Conservation (phyloP, 2,888 invertebrate genomes). For the Octonoba sinensis region DNA sequence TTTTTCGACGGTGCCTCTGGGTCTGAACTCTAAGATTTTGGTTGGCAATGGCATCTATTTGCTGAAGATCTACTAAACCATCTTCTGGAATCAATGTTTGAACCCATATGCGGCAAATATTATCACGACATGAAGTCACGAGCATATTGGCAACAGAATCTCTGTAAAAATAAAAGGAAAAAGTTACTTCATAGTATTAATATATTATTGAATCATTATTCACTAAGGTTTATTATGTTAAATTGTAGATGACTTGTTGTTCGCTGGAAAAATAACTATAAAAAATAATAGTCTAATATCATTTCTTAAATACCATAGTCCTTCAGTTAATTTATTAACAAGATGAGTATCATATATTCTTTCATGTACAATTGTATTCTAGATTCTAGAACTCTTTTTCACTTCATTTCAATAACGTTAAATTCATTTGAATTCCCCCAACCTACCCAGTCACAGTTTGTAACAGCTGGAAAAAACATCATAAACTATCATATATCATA, state of each 20-base stretch:
- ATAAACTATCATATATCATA: too few relatives aligned
- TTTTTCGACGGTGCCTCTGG: slow-evolving; percentile 93
- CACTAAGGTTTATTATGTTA: not conserved
- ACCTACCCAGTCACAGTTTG: too few relatives aligned
- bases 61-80: slow-evolving; percentile 82
- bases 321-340: too few relatives aligned
- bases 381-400: too few relatives aligned
- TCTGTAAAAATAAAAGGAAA: slow-evolving; percentile 74
- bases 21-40: slow-evolving; percentile 79
- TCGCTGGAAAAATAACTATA: not conserved
- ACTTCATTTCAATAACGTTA: too few relatives aligned
- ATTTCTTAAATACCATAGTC: too few relatives aligned
- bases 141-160: slow-evolving; percentile 98
- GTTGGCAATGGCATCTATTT: slow-evolving; percentile 75
- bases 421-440: too few relatives aligned
- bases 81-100: slow-evolving; percentile 97
- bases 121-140: slow-evolving; percentile 97
- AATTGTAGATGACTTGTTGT: not conserved
- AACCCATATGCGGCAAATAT: slow-evolving; percentile 98
- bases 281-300: too few relatives aligned
- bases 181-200: not conserved
- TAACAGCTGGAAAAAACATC: too few relatives aligned
- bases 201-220: not conserved
- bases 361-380: too few relatives aligned
- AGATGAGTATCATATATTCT: too few relatives aligned